phyloP scores from a whole-genome alignment of 2,888 invertebrate species.

The Itoplectis maculator region DNA sequence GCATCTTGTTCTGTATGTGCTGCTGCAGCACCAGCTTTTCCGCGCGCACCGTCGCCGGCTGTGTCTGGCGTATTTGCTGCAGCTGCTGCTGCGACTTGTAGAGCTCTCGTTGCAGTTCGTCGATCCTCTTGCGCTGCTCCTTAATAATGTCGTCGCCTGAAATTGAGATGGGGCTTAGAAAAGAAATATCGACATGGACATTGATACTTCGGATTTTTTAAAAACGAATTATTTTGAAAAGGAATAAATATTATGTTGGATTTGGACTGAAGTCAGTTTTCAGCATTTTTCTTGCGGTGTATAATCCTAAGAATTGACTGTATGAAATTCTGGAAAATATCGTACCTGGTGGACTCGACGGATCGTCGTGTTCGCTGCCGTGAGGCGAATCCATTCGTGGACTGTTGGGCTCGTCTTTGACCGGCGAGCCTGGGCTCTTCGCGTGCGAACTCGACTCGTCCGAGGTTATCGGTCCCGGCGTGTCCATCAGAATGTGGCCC shows the following conservation, averaged over 20 bases:
- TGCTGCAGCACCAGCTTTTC: constrained; percentile 87
- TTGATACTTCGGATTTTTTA: background rate
- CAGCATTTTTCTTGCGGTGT: too few species aligned
- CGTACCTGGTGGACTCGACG: constrained; percentile 85
- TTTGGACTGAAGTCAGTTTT: too few species aligned
- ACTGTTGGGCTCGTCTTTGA: constrained; percentile 82
- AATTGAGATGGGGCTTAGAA: constrained; percentile 65
- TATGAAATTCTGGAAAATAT: too few species aligned
- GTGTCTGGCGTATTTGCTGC: constrained; percentile 88
- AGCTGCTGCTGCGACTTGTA: constrained; percentile 92
- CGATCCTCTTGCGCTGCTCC: constrained; percentile 94
- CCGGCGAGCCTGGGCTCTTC: constrained; percentile 80
- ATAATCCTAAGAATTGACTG: too few species aligned
- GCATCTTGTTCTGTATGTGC: constrained; percentile 90
- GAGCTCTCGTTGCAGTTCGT: constrained; percentile 93
- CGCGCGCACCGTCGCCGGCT: constrained; percentile 86
- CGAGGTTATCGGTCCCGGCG: constrained; percentile 81
- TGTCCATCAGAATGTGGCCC: constrained; percentile 85
- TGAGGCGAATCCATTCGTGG: constrained; percentile 82
- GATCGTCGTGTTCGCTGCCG: constrained; percentile 84
- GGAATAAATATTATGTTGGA: too few species aligned
- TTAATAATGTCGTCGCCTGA: constrained; percentile 91
- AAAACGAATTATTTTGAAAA: too few species aligned
- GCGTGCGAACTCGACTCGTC: constrained; percentile 82
- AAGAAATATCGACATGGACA: background rate